A percentile compares a stretch with the other conserved stretches of the same genome.
phyloP scores from a whole-genome alignment of 2,113 vertebrate genomes.

The Alosa alosa region DNA sequence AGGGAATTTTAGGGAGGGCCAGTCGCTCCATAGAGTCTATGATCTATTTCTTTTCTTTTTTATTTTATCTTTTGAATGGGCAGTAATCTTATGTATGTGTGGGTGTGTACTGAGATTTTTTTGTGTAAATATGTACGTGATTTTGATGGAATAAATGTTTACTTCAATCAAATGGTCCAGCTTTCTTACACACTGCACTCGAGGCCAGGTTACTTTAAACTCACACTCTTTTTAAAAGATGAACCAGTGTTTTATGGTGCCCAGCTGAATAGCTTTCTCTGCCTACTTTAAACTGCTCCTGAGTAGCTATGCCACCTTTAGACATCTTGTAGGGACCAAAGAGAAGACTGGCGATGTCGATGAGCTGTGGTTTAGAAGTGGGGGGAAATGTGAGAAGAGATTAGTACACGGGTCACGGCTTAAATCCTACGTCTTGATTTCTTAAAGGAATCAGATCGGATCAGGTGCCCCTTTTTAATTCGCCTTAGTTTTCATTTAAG shows the following conservation, averaged over 20 bases:
- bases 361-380: neutral
- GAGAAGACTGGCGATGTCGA: neutral
- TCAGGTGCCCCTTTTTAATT: neutral
- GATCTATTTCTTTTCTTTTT: neutral
- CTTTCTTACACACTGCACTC: neutral
- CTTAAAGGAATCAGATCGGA: neutral
- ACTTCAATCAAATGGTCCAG: neutral
- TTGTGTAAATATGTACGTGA: conserved; percentile 11
- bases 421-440: neutral
- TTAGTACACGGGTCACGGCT: neutral
- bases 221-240: neutral
- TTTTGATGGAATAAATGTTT: conserved; percentile 17
- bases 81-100: conserved; percentile 15
- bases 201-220: neutral
- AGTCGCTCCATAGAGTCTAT: neutral
- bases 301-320: neutral
- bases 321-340: neutral
- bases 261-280: neutral
- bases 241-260: neutral
- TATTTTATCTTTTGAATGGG: conserved; percentile 6
- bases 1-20: conserved; percentile 7
- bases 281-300: neutral
- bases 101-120: neutral
- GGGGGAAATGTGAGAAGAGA: neutral
- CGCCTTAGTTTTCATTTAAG: neutral